phyloP scores from a whole-genome alignment of 1,140 invertebrate genomes.

The Rhopalosiphum padi region DNA sequence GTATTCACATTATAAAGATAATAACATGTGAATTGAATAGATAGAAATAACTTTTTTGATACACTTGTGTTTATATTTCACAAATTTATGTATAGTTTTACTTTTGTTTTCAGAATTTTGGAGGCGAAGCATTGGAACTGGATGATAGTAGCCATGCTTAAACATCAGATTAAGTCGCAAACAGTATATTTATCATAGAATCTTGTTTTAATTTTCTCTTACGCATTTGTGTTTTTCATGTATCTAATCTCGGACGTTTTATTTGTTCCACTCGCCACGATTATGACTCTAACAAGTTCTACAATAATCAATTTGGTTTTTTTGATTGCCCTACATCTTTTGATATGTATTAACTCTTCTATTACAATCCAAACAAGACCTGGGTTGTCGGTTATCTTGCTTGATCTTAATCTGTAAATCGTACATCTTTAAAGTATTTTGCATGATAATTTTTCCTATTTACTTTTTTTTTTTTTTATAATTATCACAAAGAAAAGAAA shows the following conservation, averaged over 20 bases:
- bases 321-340: conserved; percentile 57
- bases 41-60: not conserved
- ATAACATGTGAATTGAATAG: not conserved
- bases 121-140: conserved; percentile 52
- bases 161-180: conserved; percentile 46
- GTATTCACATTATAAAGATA: not conserved
- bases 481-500: conserved; percentile 40
- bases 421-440: conserved; percentile 49
- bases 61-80: not conserved
- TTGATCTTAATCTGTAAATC: conserved; percentile 56
- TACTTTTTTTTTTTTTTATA: conserved; percentile 49
- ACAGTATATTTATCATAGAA: conserved; percentile 57
- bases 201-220: conserved; percentile 58
- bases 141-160: conserved; percentile 48
- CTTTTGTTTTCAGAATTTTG: conserved; percentile 45
- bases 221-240: conserved; percentile 57
- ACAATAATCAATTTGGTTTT: conserved; percentile 54
- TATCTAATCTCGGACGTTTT: conserved; percentile 57
- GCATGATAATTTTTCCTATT: conserved; percentile 54
- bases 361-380: conserved; percentile 48
- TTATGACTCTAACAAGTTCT: conserved; percentile 51
- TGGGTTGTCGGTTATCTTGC: conserved; percentile 51
- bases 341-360: conserved; percentile 50
- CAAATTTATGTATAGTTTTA: not conserved
- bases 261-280: conserved; percentile 54